Conservation (phyloP, 2,888 invertebrate species). For the Drosophila antonietae region DNA sequence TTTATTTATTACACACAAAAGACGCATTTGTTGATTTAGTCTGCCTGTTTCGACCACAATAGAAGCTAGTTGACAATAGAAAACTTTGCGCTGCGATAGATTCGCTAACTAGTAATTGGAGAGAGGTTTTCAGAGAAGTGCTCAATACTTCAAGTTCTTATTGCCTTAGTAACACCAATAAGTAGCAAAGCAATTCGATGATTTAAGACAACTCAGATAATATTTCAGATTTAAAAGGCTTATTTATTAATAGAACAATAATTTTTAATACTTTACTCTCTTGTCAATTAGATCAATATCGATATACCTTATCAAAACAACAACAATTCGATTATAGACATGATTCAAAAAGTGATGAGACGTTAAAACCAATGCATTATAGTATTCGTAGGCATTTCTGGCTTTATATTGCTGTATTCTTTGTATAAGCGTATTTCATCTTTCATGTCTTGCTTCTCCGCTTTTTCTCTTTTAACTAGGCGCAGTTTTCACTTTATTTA, state of each 20-base stretch:
- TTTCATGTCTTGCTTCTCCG: slow-evolving; percentile 1
- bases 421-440: slow-evolving; percentile 1
- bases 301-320: not conserved
- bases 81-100: slow-evolving; percentile 26
- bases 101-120: slow-evolving; percentile 45
- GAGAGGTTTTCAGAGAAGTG: slow-evolving; percentile 20
- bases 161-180: slow-evolving; percentile 30
- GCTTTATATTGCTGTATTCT: not conserved
- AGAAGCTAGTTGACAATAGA: slow-evolving; percentile 43
- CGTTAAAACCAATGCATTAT: not conserved
- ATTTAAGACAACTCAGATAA: not conserved
- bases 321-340: not conserved
- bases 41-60: slow-evolving; percentile 50
- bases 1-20: slow-evolving; percentile 50
- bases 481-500: slow-evolving; percentile 75
- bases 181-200: not conserved
- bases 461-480: slow-evolving; percentile 26
- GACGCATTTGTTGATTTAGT: slow-evolving; percentile 47
- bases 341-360: not conserved
- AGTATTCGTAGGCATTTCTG: not conserved
- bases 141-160: slow-evolving; percentile 34
- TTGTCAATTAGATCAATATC: not conserved
- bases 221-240: not conserved
- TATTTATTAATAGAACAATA: not conserved
- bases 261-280: not conserved